phyloP scores from a whole-genome alignment of 1,140 invertebrate genomes.

The Hesperophylax magnus region DNA sequence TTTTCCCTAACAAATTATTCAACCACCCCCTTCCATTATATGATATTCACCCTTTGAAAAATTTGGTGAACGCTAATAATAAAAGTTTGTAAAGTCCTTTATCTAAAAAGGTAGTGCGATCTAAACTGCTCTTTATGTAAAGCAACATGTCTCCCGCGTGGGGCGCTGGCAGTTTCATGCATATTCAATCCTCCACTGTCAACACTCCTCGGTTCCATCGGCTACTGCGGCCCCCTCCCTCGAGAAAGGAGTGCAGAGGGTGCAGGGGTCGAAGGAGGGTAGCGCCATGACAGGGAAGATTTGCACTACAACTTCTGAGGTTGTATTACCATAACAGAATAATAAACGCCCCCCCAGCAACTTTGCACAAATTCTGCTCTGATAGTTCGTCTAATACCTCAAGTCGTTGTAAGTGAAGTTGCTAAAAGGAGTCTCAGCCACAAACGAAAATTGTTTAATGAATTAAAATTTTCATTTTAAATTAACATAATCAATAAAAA shows the following conservation, averaged over 20 bases:
- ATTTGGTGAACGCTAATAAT: too few species aligned
- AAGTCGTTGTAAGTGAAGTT: background rate
- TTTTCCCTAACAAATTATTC: too few species aligned
- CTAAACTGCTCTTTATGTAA: background rate
- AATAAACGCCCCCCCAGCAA: background rate
- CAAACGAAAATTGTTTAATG: too few species aligned
- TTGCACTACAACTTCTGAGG: slow-evolving; percentile 20
- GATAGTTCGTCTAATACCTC: background rate
- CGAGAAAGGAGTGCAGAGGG: background rate
- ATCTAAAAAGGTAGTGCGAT: too few species aligned
- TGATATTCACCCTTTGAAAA: too few species aligned
- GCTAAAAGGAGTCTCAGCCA: background rate
- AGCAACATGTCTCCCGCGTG: slow-evolving; percentile 3
- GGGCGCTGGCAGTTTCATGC: slow-evolving; percentile 14
- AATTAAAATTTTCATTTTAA: too few species aligned
- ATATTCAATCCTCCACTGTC: slow-evolving; percentile 18
- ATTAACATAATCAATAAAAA: too few species aligned
- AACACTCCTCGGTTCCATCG: background rate
- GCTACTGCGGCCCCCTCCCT: background rate
- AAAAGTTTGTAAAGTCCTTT: too few species aligned
- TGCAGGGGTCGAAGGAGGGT: too few species aligned
- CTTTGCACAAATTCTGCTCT: background rate
- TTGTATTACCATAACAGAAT: slow-evolving; percentile 28
- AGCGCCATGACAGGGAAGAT: slow-evolving; percentile 2
- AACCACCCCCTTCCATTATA: too few species aligned